Evolutionary conservation across 2,888 invertebrate species (phyloP), one percentile per base, ranked within the genome.

Genomic region (Eremobia ochroleuca): DNA sequence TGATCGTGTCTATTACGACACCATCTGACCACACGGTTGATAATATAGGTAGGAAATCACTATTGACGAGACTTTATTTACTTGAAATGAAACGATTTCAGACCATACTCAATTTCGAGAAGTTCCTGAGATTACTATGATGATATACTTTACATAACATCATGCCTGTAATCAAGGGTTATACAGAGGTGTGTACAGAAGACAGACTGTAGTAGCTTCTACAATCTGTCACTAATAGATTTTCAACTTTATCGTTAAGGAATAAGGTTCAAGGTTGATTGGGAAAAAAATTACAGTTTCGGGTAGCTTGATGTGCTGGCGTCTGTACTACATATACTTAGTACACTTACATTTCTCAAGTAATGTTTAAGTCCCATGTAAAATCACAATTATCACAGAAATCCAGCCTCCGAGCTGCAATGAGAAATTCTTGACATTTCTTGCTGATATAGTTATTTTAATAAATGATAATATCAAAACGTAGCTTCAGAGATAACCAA

Each of bases 1-100:
- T 52, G 11, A n/a, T n/a, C 18, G 18, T 52, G n/a, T 11, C n/a
- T 67, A 49, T 68, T 34, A 55, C 68, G n/a, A 68, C 52, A n/a
- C 11, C 37, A 18, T 8, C 49, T 68, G n/a, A 68, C 52, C 55
- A 52, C 55, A 37, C n/a, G 18, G 5, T 34, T n/a, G 11, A 52
- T 18, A 34, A 3, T 49, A 37, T 8, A 34, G 34, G 15, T 15
- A 25, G 15, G 31, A 9, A 25, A 13, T 6, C 8, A 49, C 25
- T 31, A 13, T 15, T 34, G 18, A 34, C 25, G 31, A 34, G 31
- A 49, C 28, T 40, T 18, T 58, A 28, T 3, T 4, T 28, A 43
- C 3, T 65, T 66, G 13, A 66, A 66, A 66, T 28, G 0, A 13
- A 43, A 28, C 28, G 13, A 8, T 46, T 21, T 31, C 46, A 31